phyloP scores from a whole-genome alignment of 2,113 vertebrate species.

The Glareola pratincola region DNA sequence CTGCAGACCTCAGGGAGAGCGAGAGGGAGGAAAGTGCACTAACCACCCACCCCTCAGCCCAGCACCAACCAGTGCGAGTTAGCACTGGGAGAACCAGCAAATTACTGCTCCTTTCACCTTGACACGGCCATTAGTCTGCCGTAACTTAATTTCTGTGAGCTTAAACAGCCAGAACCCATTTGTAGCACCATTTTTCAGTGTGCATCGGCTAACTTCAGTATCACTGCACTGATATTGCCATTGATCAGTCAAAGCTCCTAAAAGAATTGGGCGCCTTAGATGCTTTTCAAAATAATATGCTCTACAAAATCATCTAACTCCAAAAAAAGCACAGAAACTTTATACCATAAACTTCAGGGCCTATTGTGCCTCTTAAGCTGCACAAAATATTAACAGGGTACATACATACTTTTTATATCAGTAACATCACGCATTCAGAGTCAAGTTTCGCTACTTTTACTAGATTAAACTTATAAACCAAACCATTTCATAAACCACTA shows the following conservation, averaged over 20 bases:
- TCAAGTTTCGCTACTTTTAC: neutral
- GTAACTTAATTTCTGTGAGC: neutral
- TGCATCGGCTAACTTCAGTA: neutral
- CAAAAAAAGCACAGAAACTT: neutral
- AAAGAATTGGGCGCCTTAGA: neutral
- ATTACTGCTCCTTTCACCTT: neutral
- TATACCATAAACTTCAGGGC: neutral
- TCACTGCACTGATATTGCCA: neutral
- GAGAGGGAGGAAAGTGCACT: fast-evolving
- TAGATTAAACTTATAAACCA: neutral
- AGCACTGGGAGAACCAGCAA: neutral
- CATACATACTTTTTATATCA: neutral
- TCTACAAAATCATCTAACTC: neutral
- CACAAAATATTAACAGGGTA: neutral
- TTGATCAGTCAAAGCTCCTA: neutral
- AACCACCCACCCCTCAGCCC: neutral
- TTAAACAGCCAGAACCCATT: neutral
- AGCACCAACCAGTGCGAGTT: neutral
- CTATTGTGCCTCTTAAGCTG: neutral
- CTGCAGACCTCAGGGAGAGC: neutral
- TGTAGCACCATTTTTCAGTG: neutral
- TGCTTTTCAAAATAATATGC: neutral
- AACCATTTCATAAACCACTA: neutral
- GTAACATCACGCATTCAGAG: neutral
- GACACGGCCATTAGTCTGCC: neutral